Evolutionary conservation across 2,797 vertebrate species (phyloP).

Genomic region (Melanogrammus aeglefinus): DNA sequence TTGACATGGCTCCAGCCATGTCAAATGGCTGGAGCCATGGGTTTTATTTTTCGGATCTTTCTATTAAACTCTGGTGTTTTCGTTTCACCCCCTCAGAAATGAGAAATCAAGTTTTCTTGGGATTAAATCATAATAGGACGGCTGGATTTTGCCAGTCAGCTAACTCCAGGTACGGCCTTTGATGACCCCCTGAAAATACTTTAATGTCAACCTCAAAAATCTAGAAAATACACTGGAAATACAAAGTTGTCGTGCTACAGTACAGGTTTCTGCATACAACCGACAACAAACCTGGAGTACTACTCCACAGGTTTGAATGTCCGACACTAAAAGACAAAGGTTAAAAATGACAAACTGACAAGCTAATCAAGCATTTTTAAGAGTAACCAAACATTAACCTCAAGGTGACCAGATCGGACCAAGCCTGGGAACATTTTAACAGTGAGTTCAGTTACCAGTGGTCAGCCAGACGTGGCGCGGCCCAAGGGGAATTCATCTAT

Average conservation of each 20-base stretch:
- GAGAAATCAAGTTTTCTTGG: constrained; percentile 14
- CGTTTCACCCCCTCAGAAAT: constrained; percentile 2
- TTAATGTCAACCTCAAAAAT: background rate
- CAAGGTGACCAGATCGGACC: background rate
- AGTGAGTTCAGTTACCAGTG: background rate
- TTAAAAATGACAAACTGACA: background rate
- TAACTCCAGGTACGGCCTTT: background rate
- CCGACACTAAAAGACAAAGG: background rate
- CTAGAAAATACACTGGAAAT: background rate
- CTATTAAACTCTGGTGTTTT: background rate
- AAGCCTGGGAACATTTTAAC: background rate
- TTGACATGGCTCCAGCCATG: constrained; percentile 3
- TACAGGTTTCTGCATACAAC: too few species aligned
- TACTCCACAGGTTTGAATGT: background rate
- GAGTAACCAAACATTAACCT: background rate
- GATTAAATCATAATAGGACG: constrained; percentile 3
- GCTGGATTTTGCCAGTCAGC: background rate
- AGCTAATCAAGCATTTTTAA: background rate
- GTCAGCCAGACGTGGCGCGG: background rate
- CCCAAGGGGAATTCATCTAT: background rate
- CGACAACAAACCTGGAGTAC: background rate
- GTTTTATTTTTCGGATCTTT: background rate
- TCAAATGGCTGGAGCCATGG: background rate
- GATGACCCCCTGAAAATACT: background rate
- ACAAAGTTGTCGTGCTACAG: background rate